Evolutionary conservation across 2,113 vertebrate species (phyloP), one percentile per base, ranked within the genome.

Genomic region (Nerophis lumbriciformis): DNA sequence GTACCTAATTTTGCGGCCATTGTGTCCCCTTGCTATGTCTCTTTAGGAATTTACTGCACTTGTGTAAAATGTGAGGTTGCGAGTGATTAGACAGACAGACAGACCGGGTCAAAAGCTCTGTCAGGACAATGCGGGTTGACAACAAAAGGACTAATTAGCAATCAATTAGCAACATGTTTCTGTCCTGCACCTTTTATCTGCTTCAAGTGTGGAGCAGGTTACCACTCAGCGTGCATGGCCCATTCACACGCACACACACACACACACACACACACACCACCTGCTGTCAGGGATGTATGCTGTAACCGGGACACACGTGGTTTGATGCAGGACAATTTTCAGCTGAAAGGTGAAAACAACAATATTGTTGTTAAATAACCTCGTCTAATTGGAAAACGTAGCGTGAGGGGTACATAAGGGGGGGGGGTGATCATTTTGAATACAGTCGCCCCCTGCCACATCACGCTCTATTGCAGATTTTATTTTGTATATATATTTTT

Each of bases 81-180:
- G 35, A 13, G 39, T 28, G 70, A 79, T 63, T 85, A 82, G 87
- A 87, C 84, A 85, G 86, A 87, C 84, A 85, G 86, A 82, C 78
- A 75, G 77, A 74, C 67, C 1, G 9, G 76, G 75, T 75, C 73
- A 76, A 80, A 45, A 67, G 62, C 80, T 80, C 76, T 83, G 84
- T 82, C 77, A 80, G 65, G 65, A 83, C 87, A 85, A 87, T 79
- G 61, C 39, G 12, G 16, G 78, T 69, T 44, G 53, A 83, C 83
- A 81, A 83, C 83, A 80, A 91, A 92, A 91, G 87, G 88, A 89
- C 88, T 90, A 96, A 94, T 94, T 94, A 95, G 90, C 88, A 86
- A 87, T 92, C 92, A 95, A 94, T 95, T 94, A 94, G 87, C 76
- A 86, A 83, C 90, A 86, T 90, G 84, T 89, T 92, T 92, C 82